These are phyloP conservation scores for Tridacna gigas DNA, from an alignment of 2,888 invertebrate genomes.

Conservation along the genomic window DNA sequence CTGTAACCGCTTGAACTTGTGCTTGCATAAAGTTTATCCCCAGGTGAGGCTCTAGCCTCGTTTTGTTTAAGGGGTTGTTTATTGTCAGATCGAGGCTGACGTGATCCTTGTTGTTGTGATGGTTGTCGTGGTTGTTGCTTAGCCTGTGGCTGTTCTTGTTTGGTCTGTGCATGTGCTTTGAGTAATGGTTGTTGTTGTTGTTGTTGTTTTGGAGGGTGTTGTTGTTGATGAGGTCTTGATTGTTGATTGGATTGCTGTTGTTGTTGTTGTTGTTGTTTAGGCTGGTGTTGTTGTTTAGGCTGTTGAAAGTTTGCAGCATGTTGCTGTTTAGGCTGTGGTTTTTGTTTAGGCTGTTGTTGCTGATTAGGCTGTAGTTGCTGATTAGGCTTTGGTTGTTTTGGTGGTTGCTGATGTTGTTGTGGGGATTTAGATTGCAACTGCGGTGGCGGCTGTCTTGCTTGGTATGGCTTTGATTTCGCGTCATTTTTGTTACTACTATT, in stretches of 20 bases:
- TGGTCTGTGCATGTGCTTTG: not conserved
- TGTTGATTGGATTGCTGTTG: conserved; percentile 15
- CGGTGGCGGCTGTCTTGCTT: not conserved
- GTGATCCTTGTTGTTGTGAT: conserved; percentile 4
- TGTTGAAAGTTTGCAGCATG: not conserved
- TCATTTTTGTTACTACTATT: conserved; percentile 13
- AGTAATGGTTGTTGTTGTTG: not conserved
- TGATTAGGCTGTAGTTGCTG: conserved; percentile 1
- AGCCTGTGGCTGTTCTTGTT: not conserved
- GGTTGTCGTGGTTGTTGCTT: conserved; percentile 16
- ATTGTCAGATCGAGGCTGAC: conserved; percentile 21
- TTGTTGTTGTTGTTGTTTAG: not conserved
- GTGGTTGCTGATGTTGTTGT: not conserved
- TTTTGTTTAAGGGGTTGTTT: conserved; percentile 4
- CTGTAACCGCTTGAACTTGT: conserved; percentile 41
- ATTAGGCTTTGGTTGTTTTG: conserved; percentile 1
- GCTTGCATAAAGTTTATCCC: conserved; percentile 40
- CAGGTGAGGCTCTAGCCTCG: conserved; percentile 10
- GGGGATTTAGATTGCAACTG: conserved; percentile 1
- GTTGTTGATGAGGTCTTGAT: conserved; percentile 1
- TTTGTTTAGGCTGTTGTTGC: not conserved
- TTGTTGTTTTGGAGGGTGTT: not conserved
- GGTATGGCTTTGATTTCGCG: conserved; percentile 16
- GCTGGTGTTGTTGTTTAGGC: not conserved
- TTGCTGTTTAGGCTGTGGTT: not conserved